Base-by-base conservation (phyloP, 1,140 invertebrate species). In the Brevipalpus yothersi region DNA sequence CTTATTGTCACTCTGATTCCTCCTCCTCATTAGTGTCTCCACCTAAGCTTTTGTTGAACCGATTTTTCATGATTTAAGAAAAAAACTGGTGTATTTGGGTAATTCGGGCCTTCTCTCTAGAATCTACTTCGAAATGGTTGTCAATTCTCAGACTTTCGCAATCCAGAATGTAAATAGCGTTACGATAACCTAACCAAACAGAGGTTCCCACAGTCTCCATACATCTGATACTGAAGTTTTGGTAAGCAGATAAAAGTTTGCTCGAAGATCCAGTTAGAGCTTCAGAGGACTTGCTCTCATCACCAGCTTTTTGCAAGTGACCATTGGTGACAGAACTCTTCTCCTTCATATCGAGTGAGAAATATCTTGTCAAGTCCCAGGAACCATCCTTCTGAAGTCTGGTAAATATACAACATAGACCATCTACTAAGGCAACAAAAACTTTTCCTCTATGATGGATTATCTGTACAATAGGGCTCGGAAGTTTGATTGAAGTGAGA, bases 121-220 rank as follows among this genome's bases (percentile, higher is more conserved):
- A 93, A 78, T 98, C 93, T 58, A 91, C 93, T 71, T 93, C 88
- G 65, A 98, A 82, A 45, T 83, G 82, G 70, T 73, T 75, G 73
- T 79, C 76, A 54, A 95, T 75, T 64, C 75, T 76, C 64, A 94
- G 74, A 19, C 80, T 77, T 61, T 82, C 76, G 10, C 93, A 86
- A 74, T 96, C 82, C 41, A 98, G 77, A 62, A 98, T 86, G 68
- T 93, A 85, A 64, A 96, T 84, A 65, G 84, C 85, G 74, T 98
- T 99, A 65, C 88, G 79, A 73, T 93, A 95, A 43, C 91, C 92
- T 70, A 90, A 94, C 94, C 94, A 99, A 55, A 98, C 83, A 54
- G 83, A 86, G 66, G 83, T 84, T 58, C 86, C 83, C 19, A 93
- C 88, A 72, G 81, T 71, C 60, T 81, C 79, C 73, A 92, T 76